Percentiles rank a stretch among this genome's conserved stretches.
phyloP scores from a whole-genome alignment of 2,797 vertebrate genomes.

The Pteropus rufus region DNA sequence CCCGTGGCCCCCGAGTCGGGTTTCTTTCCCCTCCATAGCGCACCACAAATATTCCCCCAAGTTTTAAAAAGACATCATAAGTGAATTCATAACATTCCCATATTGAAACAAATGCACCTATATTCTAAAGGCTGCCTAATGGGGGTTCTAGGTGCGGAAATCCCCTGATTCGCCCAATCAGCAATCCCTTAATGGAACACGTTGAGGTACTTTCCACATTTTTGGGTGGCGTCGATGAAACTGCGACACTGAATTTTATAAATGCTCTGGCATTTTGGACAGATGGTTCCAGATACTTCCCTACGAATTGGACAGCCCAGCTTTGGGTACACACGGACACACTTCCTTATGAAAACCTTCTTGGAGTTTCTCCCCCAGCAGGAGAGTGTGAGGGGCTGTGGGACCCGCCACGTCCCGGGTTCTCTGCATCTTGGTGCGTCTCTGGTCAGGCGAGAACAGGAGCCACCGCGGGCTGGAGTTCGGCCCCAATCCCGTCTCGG shows the following conservation, averaged over 20 bases:
- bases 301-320: no score
- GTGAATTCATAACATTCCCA: no score
- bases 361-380: neutral
- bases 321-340: neutral
- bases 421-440: accelerated
- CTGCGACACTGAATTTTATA: neutral
- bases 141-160: accelerated
- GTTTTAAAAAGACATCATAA: neutral
- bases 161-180: accelerated
- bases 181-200: no score
- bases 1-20: neutral
- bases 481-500: neutral
- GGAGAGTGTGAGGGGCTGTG: neutral
- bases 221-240: neutral
- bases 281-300: neutral
- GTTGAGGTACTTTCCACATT: neutral
- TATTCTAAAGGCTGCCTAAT: neutral
- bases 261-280: neutral
- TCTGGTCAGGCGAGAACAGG: neutral
- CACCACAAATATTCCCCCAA: neutral
- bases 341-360: neutral
- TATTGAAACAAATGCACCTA: no score
- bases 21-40: no score
- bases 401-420: neutral
- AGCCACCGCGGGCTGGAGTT: no score